Base-by-base conservation (phyloP, 2,888 invertebrate species). In the Cephus sareptanus region DNA sequence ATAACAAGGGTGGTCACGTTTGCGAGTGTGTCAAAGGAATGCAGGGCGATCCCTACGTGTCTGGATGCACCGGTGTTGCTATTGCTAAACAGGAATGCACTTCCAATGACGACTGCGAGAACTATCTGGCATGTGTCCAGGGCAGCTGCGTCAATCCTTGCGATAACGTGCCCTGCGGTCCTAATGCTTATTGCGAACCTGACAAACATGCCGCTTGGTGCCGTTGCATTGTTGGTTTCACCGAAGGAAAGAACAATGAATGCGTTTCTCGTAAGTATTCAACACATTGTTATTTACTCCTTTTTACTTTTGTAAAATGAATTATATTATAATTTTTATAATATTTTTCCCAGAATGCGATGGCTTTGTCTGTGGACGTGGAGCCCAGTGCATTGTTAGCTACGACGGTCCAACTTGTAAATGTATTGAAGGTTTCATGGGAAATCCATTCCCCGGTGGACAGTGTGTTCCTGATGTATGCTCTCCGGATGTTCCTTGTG, bases 401-500 rank as follows among this genome's bases (percentile, higher is more conserved):
- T 94, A 95, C 83, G 94, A 94, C 33, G 98, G 97, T 23, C 97
- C 97, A 30, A 97, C 97, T 9, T 98, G 98, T 89, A 96, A 96
- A 89, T 98, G 98, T 88, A 94, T 95, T 3, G 96, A 97, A 89
- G 97, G 97, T 74, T 96, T 95, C 90, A 94, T 95, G 78, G 98
- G 98, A 33, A 98, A 98, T 92, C 97, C 98, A 11, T 98, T 98
- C 93, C 96, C 97, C 1, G 98, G 98, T 35, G 98, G 98, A 69
- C 94, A 94, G 77, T 98, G 98, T 88, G 93, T 93, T 77, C 95
- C 96, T 76, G 97, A 97, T 91, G 93, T 96, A 76, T 98, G 98
- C 90, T 96, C 96, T 0, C 93, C 95, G 4, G 94, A 94, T 0
- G 93, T 95, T 76, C 96, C 96, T 0, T 98, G 98, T 85, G 94